Base-by-base conservation (phyloP, 1,140 invertebrate species). In the Heliconius hermathena region DNA sequence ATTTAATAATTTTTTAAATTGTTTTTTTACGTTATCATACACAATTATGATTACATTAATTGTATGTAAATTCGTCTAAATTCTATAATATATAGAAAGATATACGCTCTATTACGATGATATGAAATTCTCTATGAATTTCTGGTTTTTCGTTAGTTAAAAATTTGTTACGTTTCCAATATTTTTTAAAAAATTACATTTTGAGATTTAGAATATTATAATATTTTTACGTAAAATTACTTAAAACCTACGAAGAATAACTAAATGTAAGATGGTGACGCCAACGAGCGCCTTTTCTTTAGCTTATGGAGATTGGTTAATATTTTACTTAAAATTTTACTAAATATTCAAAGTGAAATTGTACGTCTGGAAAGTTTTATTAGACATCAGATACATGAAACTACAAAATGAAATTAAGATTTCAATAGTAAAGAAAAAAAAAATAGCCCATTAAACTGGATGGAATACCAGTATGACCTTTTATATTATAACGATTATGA, bases 341-440 rank as follows among this genome's bases (percentile, higher is more conserved):
- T 29, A 29, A 66, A 18, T 26, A 60, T 60, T 60, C 54, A 60
- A 60, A 60, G 54, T 13, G 2, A 66, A 18, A 66, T 26, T 66
- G 60, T 66, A 66, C 13, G 60, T 66, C 60, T 66, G 60, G 60
- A 66, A 66, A 66, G 60, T 66, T 66, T 66, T 29, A 66, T 66
- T 66, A 66, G 22, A 66, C 16, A 29, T 66, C 26, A 66, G 26
- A 29, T 66, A 66, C 60, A 66, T 66, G 9, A 13, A 18, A 66
- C 0, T 26, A 29, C 22, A 13, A 26, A 66, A 66, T 29, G 26
- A 26, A 66, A 22, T 8, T 9, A 22, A 2, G 54, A 11, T 57
- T 9, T 57, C 8, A 20, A 52, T 57, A n/a, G n/a, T 20, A n/a
- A 22, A 57, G n/a, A 54, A 6, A 20, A n/a, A 2, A 8, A 9